Conservation (phyloP, 1,140 invertebrate species). For the Pogonognathellus flavescens region DNA sequence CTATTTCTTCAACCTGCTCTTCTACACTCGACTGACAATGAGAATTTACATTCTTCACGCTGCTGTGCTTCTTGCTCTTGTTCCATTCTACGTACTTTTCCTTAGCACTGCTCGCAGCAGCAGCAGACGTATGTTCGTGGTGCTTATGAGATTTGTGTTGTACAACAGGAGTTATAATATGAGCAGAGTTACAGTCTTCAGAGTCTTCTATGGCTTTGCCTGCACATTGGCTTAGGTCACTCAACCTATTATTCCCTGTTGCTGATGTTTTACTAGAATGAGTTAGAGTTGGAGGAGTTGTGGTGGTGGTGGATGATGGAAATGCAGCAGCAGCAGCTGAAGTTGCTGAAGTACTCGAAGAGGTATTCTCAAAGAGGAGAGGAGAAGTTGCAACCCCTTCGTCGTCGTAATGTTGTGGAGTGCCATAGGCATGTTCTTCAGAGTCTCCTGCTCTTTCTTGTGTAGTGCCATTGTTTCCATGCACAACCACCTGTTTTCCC, state of each 20-base stretch:
- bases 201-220: neutral
- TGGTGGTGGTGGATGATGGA: too few species aligned
- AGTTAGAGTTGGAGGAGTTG: too few species aligned
- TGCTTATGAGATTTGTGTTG: constrained; percentile 8
- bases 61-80: constrained; percentile 28
- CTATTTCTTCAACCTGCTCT: constrained; percentile 21
- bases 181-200: neutral
- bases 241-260: constrained; percentile 55
- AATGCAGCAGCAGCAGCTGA: neutral
- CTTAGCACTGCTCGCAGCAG: neutral
- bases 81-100: constrained; percentile 1
- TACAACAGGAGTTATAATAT: too few species aligned
- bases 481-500: constrained; percentile 51
- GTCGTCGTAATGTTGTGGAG: constrained; percentile 6
- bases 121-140: neutral
- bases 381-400: constrained; percentile 56
- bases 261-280: neutral
- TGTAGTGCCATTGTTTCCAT: constrained; percentile 35
- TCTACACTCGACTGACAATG: constrained; percentile 43
- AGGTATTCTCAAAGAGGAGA: neutral
- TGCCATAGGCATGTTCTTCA: constrained; percentile 24
- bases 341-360: neutral
- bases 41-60: constrained; percentile 54
- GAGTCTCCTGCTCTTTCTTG: constrained; percentile 11
- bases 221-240: constrained; percentile 58